Conservation (phyloP, 2,113 vertebrate species). For the Pica pica region DNA sequence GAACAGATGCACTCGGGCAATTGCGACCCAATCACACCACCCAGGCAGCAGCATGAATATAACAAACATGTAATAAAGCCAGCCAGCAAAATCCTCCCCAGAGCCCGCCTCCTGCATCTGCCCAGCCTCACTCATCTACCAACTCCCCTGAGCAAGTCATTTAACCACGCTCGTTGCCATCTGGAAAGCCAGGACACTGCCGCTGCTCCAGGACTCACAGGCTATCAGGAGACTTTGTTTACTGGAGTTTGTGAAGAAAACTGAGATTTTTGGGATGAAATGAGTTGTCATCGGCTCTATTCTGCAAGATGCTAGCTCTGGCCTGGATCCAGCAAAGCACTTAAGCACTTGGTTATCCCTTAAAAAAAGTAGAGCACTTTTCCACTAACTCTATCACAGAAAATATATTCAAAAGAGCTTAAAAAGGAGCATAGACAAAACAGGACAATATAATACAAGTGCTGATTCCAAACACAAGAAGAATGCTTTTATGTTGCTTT, state of each 20-base stretch:
- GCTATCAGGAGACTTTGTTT: slow-evolving; percentile 14
- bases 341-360: neutral
- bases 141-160: neutral
- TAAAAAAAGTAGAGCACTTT: neutral
- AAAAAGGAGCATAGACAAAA: neutral
- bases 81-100: slow-evolving; percentile 13
- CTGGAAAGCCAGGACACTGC: neutral
- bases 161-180: neutral
- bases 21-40: neutral
- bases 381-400: neutral
- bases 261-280: slow-evolving; percentile 15
- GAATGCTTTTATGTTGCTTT: neutral
- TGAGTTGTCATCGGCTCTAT: slow-evolving; percentile 4
- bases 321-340: slow-evolving; percentile 25
- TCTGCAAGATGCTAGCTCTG: slow-evolving; percentile 30
- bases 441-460: neutral
- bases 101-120: neutral
- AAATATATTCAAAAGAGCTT: neutral
- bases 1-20: neutral
- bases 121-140: slow-evolving; percentile 5
- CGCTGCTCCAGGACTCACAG: neutral
- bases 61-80: neutral
- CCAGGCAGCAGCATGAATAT: neutral
- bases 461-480: neutral
- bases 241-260: neutral